Conservation (phyloP, 2,797 vertebrate species). For the Adelosebastes latens region DNA sequence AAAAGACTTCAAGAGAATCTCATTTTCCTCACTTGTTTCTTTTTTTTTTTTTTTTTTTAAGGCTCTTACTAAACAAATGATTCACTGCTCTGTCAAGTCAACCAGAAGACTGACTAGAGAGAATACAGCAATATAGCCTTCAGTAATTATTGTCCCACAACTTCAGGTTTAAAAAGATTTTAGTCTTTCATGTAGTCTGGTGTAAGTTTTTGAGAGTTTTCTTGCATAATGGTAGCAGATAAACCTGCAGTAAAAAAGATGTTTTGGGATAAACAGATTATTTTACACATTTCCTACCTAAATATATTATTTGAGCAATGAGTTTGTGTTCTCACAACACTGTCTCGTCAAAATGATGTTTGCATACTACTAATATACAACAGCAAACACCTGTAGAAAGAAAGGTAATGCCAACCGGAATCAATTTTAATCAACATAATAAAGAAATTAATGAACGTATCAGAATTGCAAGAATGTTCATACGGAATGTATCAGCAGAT, state of each 20-base stretch:
- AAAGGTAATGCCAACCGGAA: background rate
- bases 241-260: background rate
- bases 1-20: background rate
- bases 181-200: background rate
- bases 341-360: background rate
- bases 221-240: background rate
- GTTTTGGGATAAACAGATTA: background rate
- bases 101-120: background rate
- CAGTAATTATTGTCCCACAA: background rate
- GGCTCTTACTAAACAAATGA: slow-evolving; percentile 20
- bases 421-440: background rate
- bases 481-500: background rate
- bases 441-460: background rate
- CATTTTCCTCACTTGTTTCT: background rate
- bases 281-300: background rate
- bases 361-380: background rate
- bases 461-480: background rate
- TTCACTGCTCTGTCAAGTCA: background rate
- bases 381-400: background rate
- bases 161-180: background rate
- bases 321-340: background rate
- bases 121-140: background rate
- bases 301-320: background rate
- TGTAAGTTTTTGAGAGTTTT: background rate
- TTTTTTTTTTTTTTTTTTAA: background rate